phyloP scores from a whole-genome alignment of 2,888 invertebrate species.

The Mimachlamys varia region DNA sequence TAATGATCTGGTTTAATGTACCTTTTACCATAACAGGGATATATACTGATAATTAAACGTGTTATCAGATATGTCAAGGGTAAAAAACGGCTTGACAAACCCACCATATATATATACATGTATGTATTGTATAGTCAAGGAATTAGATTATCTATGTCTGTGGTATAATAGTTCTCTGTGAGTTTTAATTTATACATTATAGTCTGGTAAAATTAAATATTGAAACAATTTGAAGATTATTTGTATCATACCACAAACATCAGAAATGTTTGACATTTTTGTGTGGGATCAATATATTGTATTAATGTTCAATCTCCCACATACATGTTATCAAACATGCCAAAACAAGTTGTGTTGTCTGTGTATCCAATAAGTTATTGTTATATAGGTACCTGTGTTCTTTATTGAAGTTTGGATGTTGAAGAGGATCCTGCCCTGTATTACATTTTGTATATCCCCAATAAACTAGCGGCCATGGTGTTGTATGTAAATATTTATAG shows the following conservation, averaged over 20 bases:
- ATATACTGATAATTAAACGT: background rate
- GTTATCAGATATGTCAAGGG: background rate
- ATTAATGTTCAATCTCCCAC: background rate
- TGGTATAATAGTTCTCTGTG: background rate
- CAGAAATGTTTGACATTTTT: background rate
- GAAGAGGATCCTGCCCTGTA: background rate
- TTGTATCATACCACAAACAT: background rate
- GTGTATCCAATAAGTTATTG: background rate
- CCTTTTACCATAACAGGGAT: background rate
- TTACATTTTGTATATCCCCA: background rate
- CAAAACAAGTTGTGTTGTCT: background rate
- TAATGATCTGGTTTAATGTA: background rate
- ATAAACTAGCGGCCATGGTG: background rate
- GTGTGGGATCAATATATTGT: background rate
- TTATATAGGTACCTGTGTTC: background rate
- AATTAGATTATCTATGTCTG: too few relatives aligned
- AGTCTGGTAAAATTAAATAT: too few relatives aligned
- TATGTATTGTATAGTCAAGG: too few relatives aligned
- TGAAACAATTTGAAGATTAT: background rate
- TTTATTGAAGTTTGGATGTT: background rate
- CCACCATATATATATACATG: too few relatives aligned
- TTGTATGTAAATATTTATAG: background rate
- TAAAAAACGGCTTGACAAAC: too few relatives aligned
- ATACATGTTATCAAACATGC: slow-evolving; percentile 4
- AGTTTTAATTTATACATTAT: too few relatives aligned